Evolutionary conservation across 2,797 vertebrate species (phyloP).

Genomic region (Sebastes reedi): DNA sequence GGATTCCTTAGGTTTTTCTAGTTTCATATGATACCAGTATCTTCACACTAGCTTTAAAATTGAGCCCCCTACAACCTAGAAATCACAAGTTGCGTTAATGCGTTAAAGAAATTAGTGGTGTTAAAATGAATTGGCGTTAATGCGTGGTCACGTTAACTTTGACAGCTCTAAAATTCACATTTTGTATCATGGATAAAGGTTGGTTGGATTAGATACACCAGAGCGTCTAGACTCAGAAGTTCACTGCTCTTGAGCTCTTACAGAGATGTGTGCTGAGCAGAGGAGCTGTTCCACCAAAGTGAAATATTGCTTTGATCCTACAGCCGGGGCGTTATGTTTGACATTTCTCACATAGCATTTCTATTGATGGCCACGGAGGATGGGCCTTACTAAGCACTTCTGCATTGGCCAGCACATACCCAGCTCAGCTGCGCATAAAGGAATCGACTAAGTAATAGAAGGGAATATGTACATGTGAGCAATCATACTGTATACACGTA

Average conservation of each 20-base stretch:
- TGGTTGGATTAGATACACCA: constrained; percentile 17
- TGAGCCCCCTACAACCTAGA: too few relatives aligned
- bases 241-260: constrained; percentile 13
- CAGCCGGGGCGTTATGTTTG: constrained; percentile 45
- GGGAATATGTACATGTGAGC: not conserved
- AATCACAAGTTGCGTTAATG: too few relatives aligned
- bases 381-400: constrained; percentile 43
- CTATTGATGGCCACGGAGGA: constrained; percentile 30
- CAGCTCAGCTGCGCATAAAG: constrained; percentile 28
- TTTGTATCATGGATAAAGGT: constrained; percentile 1
- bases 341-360: constrained; percentile 54
- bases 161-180: not conserved
- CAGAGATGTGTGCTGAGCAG: constrained; percentile 29
- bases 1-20: too few relatives aligned
- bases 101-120: too few relatives aligned
- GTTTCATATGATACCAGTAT: too few relatives aligned
- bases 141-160: too few relatives aligned
- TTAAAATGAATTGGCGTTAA: too few relatives aligned
- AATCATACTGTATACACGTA: constrained; percentile 8
- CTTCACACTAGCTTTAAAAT: too few relatives aligned
- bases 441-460: constrained; percentile 27
- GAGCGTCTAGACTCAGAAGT: constrained; percentile 22
- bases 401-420: constrained; percentile 10
- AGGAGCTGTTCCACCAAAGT: constrained; percentile 24
- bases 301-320: constrained; percentile 49